phyloP scores from a whole-genome alignment of 2,888 invertebrate species.

The Himalopsyche anomala region DNA sequence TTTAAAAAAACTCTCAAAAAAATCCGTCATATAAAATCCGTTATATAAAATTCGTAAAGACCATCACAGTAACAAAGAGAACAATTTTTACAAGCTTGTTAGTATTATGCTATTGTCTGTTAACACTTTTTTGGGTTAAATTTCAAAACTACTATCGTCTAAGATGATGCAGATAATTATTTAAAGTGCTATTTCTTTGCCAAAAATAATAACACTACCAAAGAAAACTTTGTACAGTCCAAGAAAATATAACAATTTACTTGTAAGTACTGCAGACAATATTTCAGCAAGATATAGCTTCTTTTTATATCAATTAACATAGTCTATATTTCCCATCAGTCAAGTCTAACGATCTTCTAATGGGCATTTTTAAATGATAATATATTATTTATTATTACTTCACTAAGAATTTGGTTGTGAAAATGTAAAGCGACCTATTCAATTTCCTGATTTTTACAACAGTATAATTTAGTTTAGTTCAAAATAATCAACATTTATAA shows the following conservation, averaged over 20 bases:
- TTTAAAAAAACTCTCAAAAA: too few species aligned
- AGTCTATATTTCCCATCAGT: too few species aligned
- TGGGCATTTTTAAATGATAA: too few species aligned
- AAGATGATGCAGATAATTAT: slow-evolving; percentile 61
- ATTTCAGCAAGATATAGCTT: background rate
- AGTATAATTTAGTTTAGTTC: too few species aligned
- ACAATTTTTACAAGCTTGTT: background rate
- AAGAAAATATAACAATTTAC: background rate
- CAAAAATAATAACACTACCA: background rate
- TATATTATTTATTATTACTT: too few species aligned
- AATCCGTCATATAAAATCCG: too few species aligned
- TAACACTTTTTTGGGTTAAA: background rate
- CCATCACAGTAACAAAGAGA: too few species aligned
- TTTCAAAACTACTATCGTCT: background rate
- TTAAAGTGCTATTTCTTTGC: slow-evolving; percentile 48
- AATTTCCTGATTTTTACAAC: too few species aligned
- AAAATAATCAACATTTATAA: too few species aligned
- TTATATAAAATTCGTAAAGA: too few species aligned
- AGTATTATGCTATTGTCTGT: background rate
- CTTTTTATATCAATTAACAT: background rate
- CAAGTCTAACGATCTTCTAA: too few species aligned
- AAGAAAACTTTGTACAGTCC: background rate
- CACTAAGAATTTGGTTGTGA: too few species aligned
- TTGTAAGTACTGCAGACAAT: background rate
- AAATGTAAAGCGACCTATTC: background rate